phyloP scores from a whole-genome alignment of 2,888 invertebrate genomes.

The Melanostoma scalare region DNA sequence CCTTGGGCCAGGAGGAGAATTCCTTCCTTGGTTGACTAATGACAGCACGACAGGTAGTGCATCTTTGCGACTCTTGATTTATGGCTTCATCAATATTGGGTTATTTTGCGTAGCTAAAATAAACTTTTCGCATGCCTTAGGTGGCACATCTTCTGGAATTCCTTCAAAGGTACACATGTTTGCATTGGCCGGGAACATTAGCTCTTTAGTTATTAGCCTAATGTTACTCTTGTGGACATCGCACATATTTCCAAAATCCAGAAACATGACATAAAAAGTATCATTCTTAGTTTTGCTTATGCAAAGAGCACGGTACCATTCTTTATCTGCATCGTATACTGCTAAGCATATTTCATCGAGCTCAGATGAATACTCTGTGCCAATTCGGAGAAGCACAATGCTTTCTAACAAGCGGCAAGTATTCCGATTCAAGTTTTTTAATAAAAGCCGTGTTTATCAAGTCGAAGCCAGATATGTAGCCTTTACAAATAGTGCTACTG shows the following conservation, averaged over 20 bases:
- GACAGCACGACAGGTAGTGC: too few relatives aligned
- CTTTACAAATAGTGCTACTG: slow-evolving; percentile 70
- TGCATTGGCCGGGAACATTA: slow-evolving; percentile 74
- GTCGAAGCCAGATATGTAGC: slow-evolving; percentile 74
- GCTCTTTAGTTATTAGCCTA: slow-evolving; percentile 73
- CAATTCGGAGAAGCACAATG: slow-evolving; percentile 66
- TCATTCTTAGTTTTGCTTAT: slow-evolving; percentile 65
- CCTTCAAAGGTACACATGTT: slow-evolving; percentile 75
- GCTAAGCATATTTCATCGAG: slow-evolving; percentile 74
- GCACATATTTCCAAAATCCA: slow-evolving; percentile 75
- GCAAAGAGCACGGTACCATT: slow-evolving; percentile 76
- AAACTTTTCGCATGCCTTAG: slow-evolving; percentile 58
- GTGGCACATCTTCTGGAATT: slow-evolving; percentile 38
- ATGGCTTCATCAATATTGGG: slow-evolving; percentile 49
- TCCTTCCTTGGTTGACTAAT: too few relatives aligned
- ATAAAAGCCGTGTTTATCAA: slow-evolving; percentile 61
- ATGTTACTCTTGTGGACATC: slow-evolving; percentile 73
- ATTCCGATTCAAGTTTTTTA: slow-evolving; percentile 58
- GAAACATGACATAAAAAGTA: slow-evolving; percentile 73
- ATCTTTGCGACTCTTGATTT: too few relatives aligned
- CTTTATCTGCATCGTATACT: slow-evolving; percentile 74
- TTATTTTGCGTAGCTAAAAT: slow-evolving; percentile 35
- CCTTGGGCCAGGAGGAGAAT: too few relatives aligned
- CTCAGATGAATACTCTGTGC: slow-evolving; percentile 71
- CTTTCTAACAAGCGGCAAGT: slow-evolving; percentile 63